Conservation (phyloP, 2,113 vertebrate species). For the Pipra filicauda region DNA sequence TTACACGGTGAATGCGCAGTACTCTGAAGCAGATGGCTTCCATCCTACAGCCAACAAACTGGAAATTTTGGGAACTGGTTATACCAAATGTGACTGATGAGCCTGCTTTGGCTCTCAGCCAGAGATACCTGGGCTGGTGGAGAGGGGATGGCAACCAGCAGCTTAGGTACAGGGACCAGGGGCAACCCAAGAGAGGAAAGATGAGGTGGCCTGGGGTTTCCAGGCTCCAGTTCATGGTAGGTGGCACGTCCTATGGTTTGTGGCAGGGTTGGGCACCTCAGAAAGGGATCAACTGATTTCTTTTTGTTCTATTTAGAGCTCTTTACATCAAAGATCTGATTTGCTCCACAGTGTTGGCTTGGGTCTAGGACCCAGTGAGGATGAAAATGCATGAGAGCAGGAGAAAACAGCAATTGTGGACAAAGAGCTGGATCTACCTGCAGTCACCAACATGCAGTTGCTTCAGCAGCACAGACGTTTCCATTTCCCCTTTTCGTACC, state of each 20-base stretch:
- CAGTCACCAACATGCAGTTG: background rate
- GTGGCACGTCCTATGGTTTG: background rate
- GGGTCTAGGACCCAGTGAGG: background rate
- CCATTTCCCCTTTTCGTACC: background rate
- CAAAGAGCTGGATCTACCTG: background rate
- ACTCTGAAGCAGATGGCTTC: background rate
- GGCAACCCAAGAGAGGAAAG: background rate
- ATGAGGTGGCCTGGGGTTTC: background rate
- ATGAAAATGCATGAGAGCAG: background rate
- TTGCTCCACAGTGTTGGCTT: background rate
- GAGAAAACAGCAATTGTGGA: background rate
- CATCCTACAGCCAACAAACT: background rate
- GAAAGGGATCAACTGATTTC: background rate
- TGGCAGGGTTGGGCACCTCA: background rate
- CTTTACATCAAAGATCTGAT: background rate
- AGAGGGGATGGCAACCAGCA: background rate
- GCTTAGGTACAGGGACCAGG: background rate
- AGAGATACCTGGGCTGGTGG: background rate
- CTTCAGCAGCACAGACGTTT: background rate
- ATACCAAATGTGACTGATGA: fast-evolving
- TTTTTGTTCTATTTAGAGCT: background rate
- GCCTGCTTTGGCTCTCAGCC: background rate
- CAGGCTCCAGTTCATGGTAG: background rate
- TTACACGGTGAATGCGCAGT: fast-evolving
- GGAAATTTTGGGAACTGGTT: background rate